A percentile compares a stretch with the other conserved stretches of the same genome.
Evolutionary conservation across 2,797 vertebrate genomes (phyloP).

Genomic region (Oophaga sylvatica): DNA sequence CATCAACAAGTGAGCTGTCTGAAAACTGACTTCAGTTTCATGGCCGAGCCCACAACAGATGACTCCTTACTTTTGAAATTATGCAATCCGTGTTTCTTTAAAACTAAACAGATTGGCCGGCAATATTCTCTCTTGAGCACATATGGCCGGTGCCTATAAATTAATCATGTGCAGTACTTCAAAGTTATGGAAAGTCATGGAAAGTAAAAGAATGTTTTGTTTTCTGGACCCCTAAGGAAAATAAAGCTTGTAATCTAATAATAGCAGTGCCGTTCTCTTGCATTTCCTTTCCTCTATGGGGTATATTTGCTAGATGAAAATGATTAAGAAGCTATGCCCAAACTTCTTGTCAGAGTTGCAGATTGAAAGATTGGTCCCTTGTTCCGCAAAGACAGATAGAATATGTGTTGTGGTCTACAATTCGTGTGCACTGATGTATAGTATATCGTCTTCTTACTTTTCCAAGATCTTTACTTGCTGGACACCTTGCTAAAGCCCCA

Average conservation of each 20-base stretch:
- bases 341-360: not conserved
- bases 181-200: constrained; percentile 45
- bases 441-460: not conserved
- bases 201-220: constrained; percentile 46
- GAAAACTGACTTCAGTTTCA: not conserved
- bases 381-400: not conserved
- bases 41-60: constrained; percentile 10
- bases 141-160: constrained; percentile 45
- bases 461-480: too few species aligned
- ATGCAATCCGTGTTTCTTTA: constrained; percentile 18
- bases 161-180: constrained; percentile 44
- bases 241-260: constrained; percentile 52
- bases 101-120: constrained; percentile 33
- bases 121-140: constrained; percentile 5
- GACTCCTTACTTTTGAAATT: constrained; percentile 6
- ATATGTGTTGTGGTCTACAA: not conserved
- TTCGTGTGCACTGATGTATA: not conserved
- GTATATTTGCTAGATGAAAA: constrained; percentile 33
- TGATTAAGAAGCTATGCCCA: constrained; percentile 32
- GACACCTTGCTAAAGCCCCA: not conserved
- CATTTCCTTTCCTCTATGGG: constrained; percentile 44
- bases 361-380: constrained; percentile 4
- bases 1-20: not conserved
- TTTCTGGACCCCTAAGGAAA: constrained; percentile 48
- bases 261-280: constrained; percentile 17